phyloP scores from a whole-genome alignment of 2,797 vertebrate genomes.

The Eulemur rubriventer region DNA sequence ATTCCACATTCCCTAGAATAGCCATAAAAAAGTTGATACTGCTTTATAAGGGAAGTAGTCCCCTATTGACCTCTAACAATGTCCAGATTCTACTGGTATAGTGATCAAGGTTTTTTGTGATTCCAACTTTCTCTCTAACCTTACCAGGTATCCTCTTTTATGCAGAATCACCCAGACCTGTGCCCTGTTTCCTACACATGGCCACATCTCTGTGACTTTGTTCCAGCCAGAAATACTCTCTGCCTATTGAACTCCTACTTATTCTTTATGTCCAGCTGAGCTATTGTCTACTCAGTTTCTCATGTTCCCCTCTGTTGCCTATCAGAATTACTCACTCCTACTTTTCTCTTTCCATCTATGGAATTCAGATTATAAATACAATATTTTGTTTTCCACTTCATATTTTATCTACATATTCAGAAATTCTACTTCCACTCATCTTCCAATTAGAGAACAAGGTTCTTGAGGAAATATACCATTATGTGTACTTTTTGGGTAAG shows the following conservation, averaged over 20 bases:
- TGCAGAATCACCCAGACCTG: too few species aligned
- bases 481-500: not conserved
- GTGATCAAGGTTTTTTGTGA: not conserved
- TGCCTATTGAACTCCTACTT: not conserved
- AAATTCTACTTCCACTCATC: not conserved
- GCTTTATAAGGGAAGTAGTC: not conserved
- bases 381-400: not conserved
- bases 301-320: not conserved
- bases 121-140: not conserved
- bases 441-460: not conserved
- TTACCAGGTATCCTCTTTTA: not conserved
- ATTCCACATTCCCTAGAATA: not conserved
- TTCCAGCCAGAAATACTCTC: not conserved
- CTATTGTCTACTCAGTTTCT: not conserved
- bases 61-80: not conserved
- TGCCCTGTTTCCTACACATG: fast-evolving
- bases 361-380: not conserved
- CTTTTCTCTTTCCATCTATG: not conserved
- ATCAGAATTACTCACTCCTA: not conserved
- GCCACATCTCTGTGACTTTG: not conserved
- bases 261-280: not conserved
- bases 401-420: not conserved
- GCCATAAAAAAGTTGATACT: not conserved
- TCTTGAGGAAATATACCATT: not conserved
- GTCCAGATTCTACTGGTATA: not conserved